These are phyloP conservation scores for Penaeus monodon DNA, from an alignment of 2,888 invertebrate species.

Conservation along the genomic window DNA sequence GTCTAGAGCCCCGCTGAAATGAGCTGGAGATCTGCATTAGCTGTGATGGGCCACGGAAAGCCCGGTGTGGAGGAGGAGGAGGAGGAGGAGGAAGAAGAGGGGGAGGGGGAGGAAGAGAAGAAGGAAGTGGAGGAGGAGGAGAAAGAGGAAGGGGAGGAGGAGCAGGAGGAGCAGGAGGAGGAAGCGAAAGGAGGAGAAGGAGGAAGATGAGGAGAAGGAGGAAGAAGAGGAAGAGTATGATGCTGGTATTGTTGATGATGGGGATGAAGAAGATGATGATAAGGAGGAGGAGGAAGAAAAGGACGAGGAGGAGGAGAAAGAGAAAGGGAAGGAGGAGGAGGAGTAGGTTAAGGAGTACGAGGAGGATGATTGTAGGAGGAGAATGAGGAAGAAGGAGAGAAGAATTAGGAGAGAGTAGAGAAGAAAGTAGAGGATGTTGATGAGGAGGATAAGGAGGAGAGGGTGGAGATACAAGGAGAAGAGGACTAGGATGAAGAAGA, in stretches of 20 bases:
- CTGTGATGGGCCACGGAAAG: not conserved
- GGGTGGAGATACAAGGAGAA: not conserved
- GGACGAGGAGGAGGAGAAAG: not conserved
- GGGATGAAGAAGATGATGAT: not conserved
- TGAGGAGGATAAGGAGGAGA: not conserved
- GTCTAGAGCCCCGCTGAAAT: not conserved
- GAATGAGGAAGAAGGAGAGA: not conserved
- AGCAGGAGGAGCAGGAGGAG: not conserved
- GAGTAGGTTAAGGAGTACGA: not conserved
- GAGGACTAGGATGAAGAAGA: too few species aligned
- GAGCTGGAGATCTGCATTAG: not conserved
- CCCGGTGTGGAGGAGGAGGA: not conserved
- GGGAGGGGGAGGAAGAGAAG: not conserved
- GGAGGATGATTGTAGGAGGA: not conserved
- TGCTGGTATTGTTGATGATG: not conserved
- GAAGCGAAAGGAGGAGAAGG: too few species aligned
- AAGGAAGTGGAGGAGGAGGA: not conserved
- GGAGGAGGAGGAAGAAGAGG: not conserved
- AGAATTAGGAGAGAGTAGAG: not conserved
- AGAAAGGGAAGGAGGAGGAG: not conserved
- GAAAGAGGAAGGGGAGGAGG: not conserved
- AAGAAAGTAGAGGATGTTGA: not conserved
- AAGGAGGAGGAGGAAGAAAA: not conserved
- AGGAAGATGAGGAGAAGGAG: too few species aligned
- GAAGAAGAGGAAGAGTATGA: not conserved